Conservation (phyloP, 2,888 invertebrate genomes). For the Plemyria rubiginata region DNA sequence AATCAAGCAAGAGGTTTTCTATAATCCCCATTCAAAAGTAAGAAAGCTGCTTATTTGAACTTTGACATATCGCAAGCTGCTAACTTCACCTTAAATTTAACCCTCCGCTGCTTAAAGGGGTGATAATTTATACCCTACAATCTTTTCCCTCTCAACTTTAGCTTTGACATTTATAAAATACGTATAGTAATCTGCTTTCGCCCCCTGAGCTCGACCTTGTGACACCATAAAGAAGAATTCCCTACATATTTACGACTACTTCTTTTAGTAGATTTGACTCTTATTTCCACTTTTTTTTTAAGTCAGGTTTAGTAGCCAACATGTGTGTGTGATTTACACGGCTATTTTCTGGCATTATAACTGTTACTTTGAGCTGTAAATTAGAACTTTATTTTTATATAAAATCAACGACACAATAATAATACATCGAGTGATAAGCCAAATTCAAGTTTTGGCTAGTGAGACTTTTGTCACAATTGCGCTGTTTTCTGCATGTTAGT, state of each 20-base stretch:
- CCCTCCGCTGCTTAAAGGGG: conserved; percentile 37
- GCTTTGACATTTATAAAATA: conserved; percentile 45
- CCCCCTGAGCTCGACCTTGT: conserved; percentile 40
- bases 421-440: not conserved
- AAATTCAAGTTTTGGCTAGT: no score
- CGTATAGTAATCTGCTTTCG: conserved; percentile 42
- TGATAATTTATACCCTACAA: conserved; percentile 43
- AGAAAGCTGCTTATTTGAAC: conserved; percentile 27
- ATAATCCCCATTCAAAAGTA: conserved; percentile 11
- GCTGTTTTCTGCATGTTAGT: no score
- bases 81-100: conserved; percentile 37
- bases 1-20: no score
- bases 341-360: conserved; percentile 19
- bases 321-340: conserved; percentile 33
- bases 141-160: conserved; percentile 48
- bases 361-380: conserved; percentile 6
- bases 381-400: conserved; percentile 26
- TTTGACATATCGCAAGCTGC: conserved; percentile 32
- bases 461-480: no score
- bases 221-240: conserved; percentile 43
- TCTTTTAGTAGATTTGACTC: conserved; percentile 31
- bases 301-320: conserved; percentile 30
- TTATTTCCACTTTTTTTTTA: conserved; percentile 36
- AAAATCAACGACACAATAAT: not conserved
- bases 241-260: conserved; percentile 43